Evolutionary conservation across 2,888 invertebrate species (phyloP).

Genomic region (Eupithecia vulgata): DNA sequence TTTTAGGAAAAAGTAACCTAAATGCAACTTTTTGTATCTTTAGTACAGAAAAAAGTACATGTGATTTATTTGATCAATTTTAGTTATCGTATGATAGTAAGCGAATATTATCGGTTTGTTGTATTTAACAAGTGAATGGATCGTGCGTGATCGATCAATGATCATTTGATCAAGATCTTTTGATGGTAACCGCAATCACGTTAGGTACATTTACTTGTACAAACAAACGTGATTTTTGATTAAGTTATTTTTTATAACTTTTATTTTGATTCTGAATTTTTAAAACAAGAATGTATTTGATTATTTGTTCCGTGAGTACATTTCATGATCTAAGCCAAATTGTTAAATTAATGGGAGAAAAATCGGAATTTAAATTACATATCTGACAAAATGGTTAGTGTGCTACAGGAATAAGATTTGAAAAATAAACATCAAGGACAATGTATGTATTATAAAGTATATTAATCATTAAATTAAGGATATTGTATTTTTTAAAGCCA

Average conservation of each 20-base stretch:
- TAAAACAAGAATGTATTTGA: constrained; percentile 54
- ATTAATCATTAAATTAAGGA: constrained; percentile 81
- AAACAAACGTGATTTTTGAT: constrained; percentile 54
- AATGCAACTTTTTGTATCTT: constrained; percentile 75
- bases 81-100: constrained; percentile 62
- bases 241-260: constrained; percentile 50
- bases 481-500: constrained; percentile 81
- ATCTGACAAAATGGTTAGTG: constrained; percentile 85
- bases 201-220: constrained; percentile 49
- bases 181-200: constrained; percentile 28
- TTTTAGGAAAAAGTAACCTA: constrained; percentile 41
- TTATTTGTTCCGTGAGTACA: constrained; percentile 67
- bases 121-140: constrained; percentile 51
- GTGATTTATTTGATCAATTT: constrained; percentile 78
- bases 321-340: constrained; percentile 78
- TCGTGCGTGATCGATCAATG: constrained; percentile 60
- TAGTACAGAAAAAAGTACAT: constrained; percentile 82
- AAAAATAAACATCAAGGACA: constrained; percentile 79
- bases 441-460: constrained; percentile 81
- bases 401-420: constrained; percentile 80
- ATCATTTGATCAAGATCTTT: constrained; percentile 17
- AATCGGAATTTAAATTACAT: constrained; percentile 84
- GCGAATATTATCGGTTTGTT: constrained; percentile 28
- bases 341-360: constrained; percentile 79
- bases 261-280: constrained; percentile 41